A percentile compares a stretch with the other conserved stretches of the same genome.
These are phyloP conservation scores for Grapholita molesta DNA, from an alignment of 1,140 invertebrate species.

Conservation along the genomic window DNA sequence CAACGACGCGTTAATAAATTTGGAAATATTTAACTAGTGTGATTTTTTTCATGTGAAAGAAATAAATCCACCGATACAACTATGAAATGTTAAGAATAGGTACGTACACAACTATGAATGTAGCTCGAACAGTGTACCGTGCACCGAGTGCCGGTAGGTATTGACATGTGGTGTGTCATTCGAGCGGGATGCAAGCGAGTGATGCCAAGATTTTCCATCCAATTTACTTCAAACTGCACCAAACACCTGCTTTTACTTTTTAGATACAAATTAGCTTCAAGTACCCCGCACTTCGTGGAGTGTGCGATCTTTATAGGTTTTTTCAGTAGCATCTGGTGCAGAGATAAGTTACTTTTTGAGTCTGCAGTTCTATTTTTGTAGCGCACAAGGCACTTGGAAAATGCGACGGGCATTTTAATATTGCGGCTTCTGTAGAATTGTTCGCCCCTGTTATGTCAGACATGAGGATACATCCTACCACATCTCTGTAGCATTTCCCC, in stretches of 20 bases:
- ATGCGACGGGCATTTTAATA: constrained; percentile 43
- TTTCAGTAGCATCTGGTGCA: constrained; percentile 42
- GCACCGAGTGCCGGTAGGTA: constrained; percentile 25
- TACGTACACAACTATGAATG: not conserved
- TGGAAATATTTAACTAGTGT: too few relatives aligned
- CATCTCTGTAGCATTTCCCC: constrained; percentile 50
- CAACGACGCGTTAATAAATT: too few relatives aligned
- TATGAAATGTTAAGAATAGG: not conserved
- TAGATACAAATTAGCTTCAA: constrained; percentile 49
- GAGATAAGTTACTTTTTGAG: constrained; percentile 48
- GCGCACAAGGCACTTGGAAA: constrained; percentile 20
- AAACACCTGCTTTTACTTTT: constrained; percentile 48
- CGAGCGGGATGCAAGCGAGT: constrained; percentile 26
- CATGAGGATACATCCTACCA: constrained; percentile 47
- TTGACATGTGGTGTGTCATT: constrained; percentile 54
- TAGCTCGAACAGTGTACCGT: not conserved
- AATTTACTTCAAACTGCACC: constrained; percentile 37
- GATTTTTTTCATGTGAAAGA: not conserved
- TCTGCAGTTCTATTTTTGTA: constrained; percentile 36
- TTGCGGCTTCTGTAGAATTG: constrained; percentile 35
- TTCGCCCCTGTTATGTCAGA: constrained; percentile 47
- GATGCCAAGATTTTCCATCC: constrained; percentile 47
- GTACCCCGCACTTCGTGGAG: constrained; percentile 41
- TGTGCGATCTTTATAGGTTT: constrained; percentile 39
- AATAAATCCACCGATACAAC: not conserved